Evolutionary conservation across 2,797 vertebrate species (phyloP).

Genomic region (Macropodus opercularis): DNA sequence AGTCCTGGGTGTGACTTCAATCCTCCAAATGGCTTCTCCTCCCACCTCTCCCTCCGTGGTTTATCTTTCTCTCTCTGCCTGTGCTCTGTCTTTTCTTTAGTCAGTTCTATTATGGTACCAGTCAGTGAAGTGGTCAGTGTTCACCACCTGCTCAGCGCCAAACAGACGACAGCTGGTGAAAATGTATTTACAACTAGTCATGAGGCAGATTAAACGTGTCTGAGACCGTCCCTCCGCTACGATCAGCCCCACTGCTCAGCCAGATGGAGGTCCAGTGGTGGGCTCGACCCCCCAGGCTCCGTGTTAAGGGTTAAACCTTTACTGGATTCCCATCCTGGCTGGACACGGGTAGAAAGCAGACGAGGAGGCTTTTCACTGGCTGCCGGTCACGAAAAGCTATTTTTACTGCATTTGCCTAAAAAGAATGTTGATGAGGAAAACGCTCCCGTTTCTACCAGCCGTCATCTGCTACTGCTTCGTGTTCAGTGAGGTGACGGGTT

Average conservation of each 20-base stretch:
- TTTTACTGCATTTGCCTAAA: background rate
- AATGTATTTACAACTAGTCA: too few relatives aligned
- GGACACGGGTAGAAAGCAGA: background rate
- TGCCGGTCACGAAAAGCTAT: background rate
- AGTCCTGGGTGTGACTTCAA: conserved; percentile 4
- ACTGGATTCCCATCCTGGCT: background rate
- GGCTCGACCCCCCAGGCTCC: conserved; percentile 24
- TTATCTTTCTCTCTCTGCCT: conserved; percentile 7
- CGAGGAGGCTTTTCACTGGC: background rate
- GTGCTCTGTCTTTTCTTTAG: background rate
- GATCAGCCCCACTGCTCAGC: too few relatives aligned
- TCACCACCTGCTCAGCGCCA: background rate
- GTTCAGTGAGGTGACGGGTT: too few relatives aligned
- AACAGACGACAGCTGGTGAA: background rate
- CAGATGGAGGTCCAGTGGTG: conserved; percentile 52
- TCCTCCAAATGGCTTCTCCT: background rate
- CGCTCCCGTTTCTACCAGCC: too few relatives aligned
- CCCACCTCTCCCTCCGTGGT: background rate
- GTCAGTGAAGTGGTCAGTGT: background rate
- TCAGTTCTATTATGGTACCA: background rate
- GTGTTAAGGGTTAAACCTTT: conserved; percentile 50
- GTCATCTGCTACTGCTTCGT: too few relatives aligned
- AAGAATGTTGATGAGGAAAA: too few relatives aligned
- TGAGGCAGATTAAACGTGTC: too few relatives aligned
- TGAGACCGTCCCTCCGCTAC: too few relatives aligned